Evolutionary conservation across 2,888 invertebrate genomes (phyloP).

Genomic region (Rhagium mordax): DNA sequence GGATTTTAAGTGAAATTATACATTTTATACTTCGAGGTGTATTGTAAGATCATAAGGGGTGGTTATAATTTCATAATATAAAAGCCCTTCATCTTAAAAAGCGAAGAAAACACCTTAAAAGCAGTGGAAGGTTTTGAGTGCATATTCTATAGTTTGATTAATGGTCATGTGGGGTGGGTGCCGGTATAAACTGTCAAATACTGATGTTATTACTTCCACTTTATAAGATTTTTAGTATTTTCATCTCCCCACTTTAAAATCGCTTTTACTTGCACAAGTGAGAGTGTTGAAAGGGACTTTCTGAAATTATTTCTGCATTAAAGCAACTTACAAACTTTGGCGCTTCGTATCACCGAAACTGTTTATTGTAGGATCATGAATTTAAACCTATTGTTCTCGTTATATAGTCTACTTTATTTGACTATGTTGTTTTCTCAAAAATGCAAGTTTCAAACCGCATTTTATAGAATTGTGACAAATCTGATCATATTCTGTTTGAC

Average conservation of each 20-base stretch:
- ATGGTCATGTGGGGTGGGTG: constrained; percentile 17
- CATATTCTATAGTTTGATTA: constrained; percentile 25
- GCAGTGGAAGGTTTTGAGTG: not conserved
- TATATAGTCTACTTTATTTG: too few species aligned
- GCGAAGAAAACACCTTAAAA: not conserved
- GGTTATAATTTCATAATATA: constrained; percentile 28
- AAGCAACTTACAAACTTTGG: too few species aligned
- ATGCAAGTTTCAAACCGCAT: too few species aligned
- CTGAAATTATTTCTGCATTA: not conserved
- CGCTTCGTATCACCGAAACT: too few species aligned
- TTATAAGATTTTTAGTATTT: constrained; percentile 7
- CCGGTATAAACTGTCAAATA: constrained; percentile 18
- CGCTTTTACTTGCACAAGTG: not conserved
- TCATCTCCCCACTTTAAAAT: not conserved
- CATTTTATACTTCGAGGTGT: not conserved
- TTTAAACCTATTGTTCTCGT: too few species aligned
- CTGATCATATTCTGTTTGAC: too few species aligned
- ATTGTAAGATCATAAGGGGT: constrained; percentile 4
- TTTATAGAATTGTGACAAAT: too few species aligned
- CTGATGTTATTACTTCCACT: constrained; percentile 4
- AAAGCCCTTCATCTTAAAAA: constrained; percentile 3
- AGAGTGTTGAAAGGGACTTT: not conserved
- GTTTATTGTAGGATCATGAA: too few species aligned
- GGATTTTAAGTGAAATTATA: not conserved
- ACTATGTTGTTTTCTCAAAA: too few species aligned